Conservation (phyloP, 2,113 vertebrate genomes). For the Pterocles orientalis region DNA sequence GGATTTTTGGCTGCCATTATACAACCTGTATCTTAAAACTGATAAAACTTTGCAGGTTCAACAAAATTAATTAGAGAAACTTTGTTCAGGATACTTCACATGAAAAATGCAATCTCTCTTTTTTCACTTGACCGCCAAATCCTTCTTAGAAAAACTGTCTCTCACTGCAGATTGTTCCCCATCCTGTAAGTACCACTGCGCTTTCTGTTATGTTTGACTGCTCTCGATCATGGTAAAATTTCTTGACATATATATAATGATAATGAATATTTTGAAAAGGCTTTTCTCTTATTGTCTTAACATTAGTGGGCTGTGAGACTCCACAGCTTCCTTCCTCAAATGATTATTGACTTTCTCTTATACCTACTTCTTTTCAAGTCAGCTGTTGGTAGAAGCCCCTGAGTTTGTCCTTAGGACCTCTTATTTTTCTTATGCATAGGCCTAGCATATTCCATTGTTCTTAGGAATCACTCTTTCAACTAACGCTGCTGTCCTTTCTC, state of each 20-base stretch:
- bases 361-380: background rate
- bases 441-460: background rate
- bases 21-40: background rate
- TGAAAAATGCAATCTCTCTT: background rate
- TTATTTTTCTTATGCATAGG: background rate
- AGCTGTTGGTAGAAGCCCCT: background rate
- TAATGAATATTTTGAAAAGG: background rate
- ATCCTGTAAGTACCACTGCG: background rate
- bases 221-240: background rate
- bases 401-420: background rate
- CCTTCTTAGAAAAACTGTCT: background rate
- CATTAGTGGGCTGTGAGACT: background rate
- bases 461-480: background rate
- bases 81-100: background rate
- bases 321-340: background rate
- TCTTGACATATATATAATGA: background rate
- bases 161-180: background rate
- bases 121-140: background rate
- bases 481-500: background rate
- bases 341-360: background rate
- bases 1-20: background rate
- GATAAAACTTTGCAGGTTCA: background rate
- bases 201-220: background rate
- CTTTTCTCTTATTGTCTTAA: background rate
- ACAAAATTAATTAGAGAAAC: background rate